These are phyloP conservation scores for Pseudomyrmex gracilis DNA, from an alignment of 1,140 invertebrate species.

Conservation along the genomic window DNA sequence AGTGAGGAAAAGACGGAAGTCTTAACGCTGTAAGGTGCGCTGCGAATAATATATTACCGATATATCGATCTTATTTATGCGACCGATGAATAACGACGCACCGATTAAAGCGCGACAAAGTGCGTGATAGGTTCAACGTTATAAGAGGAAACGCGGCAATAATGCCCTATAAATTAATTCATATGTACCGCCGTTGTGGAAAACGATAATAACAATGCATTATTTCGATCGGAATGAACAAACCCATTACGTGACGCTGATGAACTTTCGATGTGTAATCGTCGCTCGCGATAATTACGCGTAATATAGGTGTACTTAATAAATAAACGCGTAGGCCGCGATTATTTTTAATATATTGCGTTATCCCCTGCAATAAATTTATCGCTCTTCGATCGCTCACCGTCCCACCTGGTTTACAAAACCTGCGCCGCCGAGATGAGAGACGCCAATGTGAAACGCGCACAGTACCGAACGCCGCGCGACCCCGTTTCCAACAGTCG, in stretches of 20 bases:
- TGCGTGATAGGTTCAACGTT: neutral
- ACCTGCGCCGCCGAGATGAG: no score
- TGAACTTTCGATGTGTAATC: slow-evolving; percentile 11
- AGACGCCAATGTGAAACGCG: no score
- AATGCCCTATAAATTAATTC: slow-evolving; percentile 36
- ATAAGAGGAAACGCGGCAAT: neutral
- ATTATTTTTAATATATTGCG: neutral
- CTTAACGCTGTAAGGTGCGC: neutral
- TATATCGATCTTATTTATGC: slow-evolving; percentile 35
- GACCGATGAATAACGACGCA: slow-evolving; percentile 23
- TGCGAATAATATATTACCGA: slow-evolving; percentile 25
- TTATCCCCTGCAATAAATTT: slow-evolving; percentile 16
- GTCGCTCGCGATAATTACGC: slow-evolving; percentile 20
- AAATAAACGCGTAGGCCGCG: neutral
- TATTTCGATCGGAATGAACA: slow-evolving; percentile 18
- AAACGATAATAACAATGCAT: slow-evolving; percentile 2
- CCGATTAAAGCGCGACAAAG: neutral
- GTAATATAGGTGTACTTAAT: neutral
- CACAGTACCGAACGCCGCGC: neutral
- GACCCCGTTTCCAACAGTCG: neutral
- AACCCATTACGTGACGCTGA: slow-evolving; percentile 28
- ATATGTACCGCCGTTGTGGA: neutral
- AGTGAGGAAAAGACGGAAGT: neutral
- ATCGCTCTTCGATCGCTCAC: neutral
- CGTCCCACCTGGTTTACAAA: neutral